Evolutionary conservation across 2,888 invertebrate genomes (phyloP).

Genomic region (Hypsopygia costalis): DNA sequence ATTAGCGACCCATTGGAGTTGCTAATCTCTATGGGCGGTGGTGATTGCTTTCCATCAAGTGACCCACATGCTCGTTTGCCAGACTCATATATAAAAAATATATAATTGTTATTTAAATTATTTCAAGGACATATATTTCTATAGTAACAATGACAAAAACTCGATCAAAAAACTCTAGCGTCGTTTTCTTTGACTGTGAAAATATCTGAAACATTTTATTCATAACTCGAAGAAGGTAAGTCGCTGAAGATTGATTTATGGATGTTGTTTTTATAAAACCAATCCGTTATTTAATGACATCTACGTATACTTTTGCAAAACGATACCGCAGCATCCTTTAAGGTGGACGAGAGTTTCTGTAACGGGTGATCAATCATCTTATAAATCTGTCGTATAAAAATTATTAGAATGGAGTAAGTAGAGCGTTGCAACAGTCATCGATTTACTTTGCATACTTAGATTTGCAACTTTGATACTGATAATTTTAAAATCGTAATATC

Average conservation of each 20-base stretch:
- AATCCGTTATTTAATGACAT: background rate
- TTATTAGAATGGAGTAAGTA: background rate
- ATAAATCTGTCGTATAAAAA: background rate
- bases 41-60: too few relatives aligned
- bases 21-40: too few relatives aligned
- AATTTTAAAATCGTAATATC: too few relatives aligned
- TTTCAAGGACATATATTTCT: too few relatives aligned
- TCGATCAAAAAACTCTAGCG: too few relatives aligned
- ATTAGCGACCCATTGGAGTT: too few relatives aligned
- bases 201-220: background rate
- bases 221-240: background rate
- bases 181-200: too few relatives aligned
- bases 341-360: background rate
- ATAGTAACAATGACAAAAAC: too few relatives aligned
- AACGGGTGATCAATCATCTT: background rate
- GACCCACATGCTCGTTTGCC: too few relatives aligned
- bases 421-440: background rate
- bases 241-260: background rate
- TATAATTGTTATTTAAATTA: too few relatives aligned
- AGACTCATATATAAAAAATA: too few relatives aligned
- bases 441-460: conserved; percentile 2
- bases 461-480: too few relatives aligned
- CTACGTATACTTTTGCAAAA: background rate
- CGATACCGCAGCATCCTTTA: background rate
- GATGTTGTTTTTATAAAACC: background rate